Conservation (phyloP, 2,888 invertebrate genomes). For the Arge pagana region DNA sequence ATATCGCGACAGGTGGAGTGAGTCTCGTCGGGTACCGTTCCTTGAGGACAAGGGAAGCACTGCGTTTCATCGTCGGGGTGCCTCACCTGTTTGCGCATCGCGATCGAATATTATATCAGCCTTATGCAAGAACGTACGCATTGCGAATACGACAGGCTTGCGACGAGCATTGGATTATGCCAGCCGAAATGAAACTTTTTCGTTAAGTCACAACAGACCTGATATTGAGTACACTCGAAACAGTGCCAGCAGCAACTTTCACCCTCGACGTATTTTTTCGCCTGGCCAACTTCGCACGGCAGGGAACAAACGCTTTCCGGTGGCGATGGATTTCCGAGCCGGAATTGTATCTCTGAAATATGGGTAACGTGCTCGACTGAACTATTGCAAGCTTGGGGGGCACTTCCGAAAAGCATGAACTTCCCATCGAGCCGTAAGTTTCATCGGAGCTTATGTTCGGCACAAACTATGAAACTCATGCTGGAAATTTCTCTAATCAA, state of each 20-base stretch:
- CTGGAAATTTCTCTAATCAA: too few relatives aligned
- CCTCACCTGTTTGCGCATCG: slow-evolving; percentile 75
- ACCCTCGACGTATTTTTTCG: slow-evolving; percentile 89
- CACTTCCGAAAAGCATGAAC: neutral
- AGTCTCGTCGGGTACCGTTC: slow-evolving; percentile 79
- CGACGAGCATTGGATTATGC: too few relatives aligned
- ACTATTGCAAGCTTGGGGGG: neutral
- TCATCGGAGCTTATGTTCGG: too few relatives aligned
- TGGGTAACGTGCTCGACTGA: neutral
- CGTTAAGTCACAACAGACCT: slow-evolving; percentile 61
- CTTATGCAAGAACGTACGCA: too few relatives aligned
- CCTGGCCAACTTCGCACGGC: slow-evolving; percentile 86
- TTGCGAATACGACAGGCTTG: too few relatives aligned
- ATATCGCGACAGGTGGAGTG: slow-evolving; percentile 77
- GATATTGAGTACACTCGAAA: slow-evolving; percentile 85
- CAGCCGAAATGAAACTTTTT: neutral
- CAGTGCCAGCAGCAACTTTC: slow-evolving; percentile 96
- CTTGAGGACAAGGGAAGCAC: slow-evolving; percentile 81
- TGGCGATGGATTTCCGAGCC: slow-evolving; percentile 75
- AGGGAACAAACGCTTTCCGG: slow-evolving; percentile 91
- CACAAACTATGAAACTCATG: too few relatives aligned
- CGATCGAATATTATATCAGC: neutral
- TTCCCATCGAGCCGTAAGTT: too few relatives aligned
- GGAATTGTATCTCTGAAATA: slow-evolving; percentile 79
- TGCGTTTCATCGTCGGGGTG: slow-evolving; percentile 80